A percentile compares a stretch with the other conserved stretches of the same genome.
These are phyloP conservation scores for Drosophila infuscata DNA, from an alignment of 2,888 invertebrate genomes.

Conservation along the genomic window DNA sequence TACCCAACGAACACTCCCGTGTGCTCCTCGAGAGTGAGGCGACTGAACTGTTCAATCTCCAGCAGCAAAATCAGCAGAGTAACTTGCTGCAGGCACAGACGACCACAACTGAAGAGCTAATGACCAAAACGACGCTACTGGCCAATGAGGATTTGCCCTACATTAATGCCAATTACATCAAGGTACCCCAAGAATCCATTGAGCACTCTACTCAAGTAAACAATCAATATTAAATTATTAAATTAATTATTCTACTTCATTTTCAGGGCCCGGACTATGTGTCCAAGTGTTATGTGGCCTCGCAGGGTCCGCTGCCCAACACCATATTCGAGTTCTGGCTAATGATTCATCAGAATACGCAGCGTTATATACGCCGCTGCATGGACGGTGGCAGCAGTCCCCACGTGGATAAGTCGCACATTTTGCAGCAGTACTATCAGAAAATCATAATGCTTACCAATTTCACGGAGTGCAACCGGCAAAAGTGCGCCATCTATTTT, in stretches of 20 bases:
- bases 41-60: conserved; percentile 62
- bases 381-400: conserved; percentile 74
- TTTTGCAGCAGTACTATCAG: conserved; percentile 84
- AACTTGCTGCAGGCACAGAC: conserved; percentile 31
- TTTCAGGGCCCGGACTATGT: conserved; percentile 95
- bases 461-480: conserved; percentile 92
- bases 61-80: conserved; percentile 46
- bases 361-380: conserved; percentile 78
- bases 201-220: background rate
- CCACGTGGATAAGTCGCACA: conserved; percentile 69
- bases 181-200: conserved; percentile 86
- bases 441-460: conserved; percentile 96
- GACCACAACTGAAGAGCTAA: conserved; percentile 27
- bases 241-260: background rate
- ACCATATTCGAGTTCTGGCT: conserved; percentile 96
- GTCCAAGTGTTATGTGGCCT: conserved; percentile 94
- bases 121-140: conserved; percentile 81
- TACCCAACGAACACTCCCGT: conserved; percentile 95
- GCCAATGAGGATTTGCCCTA: conserved; percentile 88
- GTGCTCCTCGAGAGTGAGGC: conserved; percentile 87
- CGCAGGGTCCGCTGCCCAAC: conserved; percentile 95
- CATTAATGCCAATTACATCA: conserved; percentile 97
- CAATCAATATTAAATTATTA: background rate
- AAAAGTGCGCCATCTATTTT: conserved; percentile 96
- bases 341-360: conserved; percentile 89